These are phyloP conservation scores for Dendrocincla tyrannina DNA, from an alignment of 2,797 vertebrate genomes.

Conservation along the genomic window DNA sequence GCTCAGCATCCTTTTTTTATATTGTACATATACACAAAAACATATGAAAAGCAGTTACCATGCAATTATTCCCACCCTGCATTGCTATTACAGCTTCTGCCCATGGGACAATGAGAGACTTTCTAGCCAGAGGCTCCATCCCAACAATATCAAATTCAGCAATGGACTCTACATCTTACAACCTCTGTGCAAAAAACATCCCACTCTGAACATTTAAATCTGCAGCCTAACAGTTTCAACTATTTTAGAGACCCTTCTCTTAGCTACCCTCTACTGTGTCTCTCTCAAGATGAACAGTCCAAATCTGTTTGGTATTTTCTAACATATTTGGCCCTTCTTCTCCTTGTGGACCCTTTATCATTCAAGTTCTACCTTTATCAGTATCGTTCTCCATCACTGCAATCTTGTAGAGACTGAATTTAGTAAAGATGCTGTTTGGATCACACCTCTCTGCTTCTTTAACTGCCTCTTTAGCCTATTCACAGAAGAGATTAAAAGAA, in stretches of 20 bases:
- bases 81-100: not conserved
- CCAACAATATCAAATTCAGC: not conserved
- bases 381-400: slow-evolving; percentile 82
- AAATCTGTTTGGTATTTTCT: not conserved
- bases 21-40: not conserved
- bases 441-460: slow-evolving; percentile 85
- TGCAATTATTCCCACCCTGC: not conserved
- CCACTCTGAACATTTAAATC: not conserved
- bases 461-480: slow-evolving; percentile 88
- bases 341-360: not conserved
- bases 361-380: slow-evolving; percentile 80
- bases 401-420: slow-evolving; percentile 89
- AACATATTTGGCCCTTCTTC: not conserved
- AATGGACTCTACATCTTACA: not conserved
- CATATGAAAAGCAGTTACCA: not conserved
- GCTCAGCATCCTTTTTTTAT: not conserved
- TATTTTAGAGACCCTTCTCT: not conserved
- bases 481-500: not conserved
- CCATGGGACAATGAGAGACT: not conserved
- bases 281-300: not conserved
- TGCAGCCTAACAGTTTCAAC: not conserved
- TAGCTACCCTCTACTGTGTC: not conserved
- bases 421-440: slow-evolving; percentile 87
- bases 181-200: not conserved
- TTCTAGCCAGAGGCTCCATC: not conserved